Evolutionary conservation across 2,113 vertebrate species (phyloP), one percentile per base, ranked within the genome.

Genomic region (Oxyura jamaicensis): DNA sequence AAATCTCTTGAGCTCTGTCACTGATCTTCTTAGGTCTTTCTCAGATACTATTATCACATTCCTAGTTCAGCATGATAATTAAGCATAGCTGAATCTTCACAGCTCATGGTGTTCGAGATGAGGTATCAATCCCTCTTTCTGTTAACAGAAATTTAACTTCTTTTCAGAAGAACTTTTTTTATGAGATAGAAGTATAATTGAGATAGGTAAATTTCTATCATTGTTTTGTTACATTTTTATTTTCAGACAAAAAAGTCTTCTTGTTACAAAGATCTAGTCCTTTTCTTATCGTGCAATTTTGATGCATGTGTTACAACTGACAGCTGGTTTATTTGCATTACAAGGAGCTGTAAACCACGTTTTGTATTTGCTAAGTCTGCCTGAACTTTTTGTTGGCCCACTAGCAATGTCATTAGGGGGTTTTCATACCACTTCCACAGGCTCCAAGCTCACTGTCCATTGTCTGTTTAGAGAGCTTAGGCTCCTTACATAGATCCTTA

Each of bases 271-370:
- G 42, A 65, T 41, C 35, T 74, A 55, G 25, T 67, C 35, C 41
- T 86, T 80, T 90, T 83, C 79, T 80, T 65, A 63, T 35, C 29
- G n/a, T 42, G 53, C 79, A 65, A 18, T 73, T 84, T 63, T 76
- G 74, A 46, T 78, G 19, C 10, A 3, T 25, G 22, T 41, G 23
- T 78, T 87, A 55, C 23, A 74, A 33, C 16, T 66, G 79, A 13
- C 72, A 93, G 63, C 44, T 88, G 68, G 39, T 78, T 95, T 6
- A 7, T 96, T 91, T 84, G 31, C 42, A 26, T 75, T 88, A 41
- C 42, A 20, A 46, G 46, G 46, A 46, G 46, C 42, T 85, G 46
- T 58, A 71, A 67, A 19, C 4, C 23, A n/a, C 36, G 9, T 39
- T 39, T 39, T 78, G 2, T 67, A 4, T 28, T 60, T 81, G 50